Evolutionary conservation across 2,113 vertebrate species (phyloP).

Genomic region (Potamarius usumacintae): DNA sequence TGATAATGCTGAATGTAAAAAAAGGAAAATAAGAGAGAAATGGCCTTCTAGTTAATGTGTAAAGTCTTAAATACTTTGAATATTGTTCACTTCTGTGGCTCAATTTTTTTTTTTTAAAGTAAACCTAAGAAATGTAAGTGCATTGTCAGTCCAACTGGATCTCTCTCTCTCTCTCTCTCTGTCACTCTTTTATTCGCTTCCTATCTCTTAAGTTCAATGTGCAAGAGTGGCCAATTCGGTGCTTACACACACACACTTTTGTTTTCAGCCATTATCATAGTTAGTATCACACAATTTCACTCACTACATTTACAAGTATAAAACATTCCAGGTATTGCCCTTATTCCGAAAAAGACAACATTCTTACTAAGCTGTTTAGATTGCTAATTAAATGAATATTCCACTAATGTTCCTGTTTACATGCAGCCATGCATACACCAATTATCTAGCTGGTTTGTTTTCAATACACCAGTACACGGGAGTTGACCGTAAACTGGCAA

Average conservation of each 20-base stretch:
- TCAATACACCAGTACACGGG: too few relatives aligned
- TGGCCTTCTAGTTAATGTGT: neutral
- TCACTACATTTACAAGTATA: neutral
- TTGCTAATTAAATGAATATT: too few relatives aligned
- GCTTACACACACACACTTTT: neutral
- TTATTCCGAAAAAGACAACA: too few relatives aligned
- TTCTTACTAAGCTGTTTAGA: too few relatives aligned
- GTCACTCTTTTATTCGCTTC: constrained; percentile 1
- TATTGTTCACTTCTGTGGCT: neutral
- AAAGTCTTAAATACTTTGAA: neutral
- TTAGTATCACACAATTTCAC: neutral
- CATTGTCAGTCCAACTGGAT: neutral
- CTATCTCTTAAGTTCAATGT: neutral
- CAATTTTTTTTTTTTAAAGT: neutral
- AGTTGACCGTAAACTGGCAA: too few relatives aligned
- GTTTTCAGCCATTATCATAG: neutral
- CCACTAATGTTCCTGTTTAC: too few relatives aligned
- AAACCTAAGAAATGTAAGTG: neutral
- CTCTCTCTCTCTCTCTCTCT: constrained; percentile 33
- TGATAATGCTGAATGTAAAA: constrained; percentile 7
- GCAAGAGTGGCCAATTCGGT: neutral
- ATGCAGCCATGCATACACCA: too few relatives aligned
- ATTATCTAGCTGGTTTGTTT: too few relatives aligned
- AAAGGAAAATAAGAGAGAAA: constrained; percentile 14
- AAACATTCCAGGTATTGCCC: too few relatives aligned